Evolutionary conservation across 2,113 vertebrate genomes (phyloP).

Genomic region (Sylvia atricapilla): DNA sequence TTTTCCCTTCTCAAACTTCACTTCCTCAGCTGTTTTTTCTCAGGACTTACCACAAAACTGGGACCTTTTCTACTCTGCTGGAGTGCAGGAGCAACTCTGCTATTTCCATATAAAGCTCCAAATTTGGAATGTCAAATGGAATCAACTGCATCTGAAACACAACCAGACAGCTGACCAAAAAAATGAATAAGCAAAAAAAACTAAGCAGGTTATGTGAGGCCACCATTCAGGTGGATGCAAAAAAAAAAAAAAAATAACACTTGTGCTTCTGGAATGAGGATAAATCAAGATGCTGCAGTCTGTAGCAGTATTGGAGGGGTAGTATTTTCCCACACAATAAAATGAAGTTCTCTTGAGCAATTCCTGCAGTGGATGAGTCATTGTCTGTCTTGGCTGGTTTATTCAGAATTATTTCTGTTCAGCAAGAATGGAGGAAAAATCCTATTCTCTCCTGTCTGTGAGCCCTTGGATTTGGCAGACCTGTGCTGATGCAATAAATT

Average conservation of each 20-base stretch:
- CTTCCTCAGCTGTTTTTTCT: background rate
- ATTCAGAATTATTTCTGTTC: slow-evolving; percentile 22
- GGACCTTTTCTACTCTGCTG: background rate
- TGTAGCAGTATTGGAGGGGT: background rate
- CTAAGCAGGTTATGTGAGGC: slow-evolving; percentile 22
- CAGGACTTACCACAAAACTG: background rate
- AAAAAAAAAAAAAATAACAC: background rate
- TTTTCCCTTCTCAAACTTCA: background rate
- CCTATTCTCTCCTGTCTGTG: background rate
- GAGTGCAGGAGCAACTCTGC: background rate
- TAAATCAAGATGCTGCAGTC: slow-evolving; percentile 34
- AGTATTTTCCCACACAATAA: slow-evolving; percentile 33
- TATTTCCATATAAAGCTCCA: background rate
- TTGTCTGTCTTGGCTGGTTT: slow-evolving; percentile 44
- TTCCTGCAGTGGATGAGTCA: slow-evolving; percentile 50
- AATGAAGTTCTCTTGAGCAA: slow-evolving; percentile 51
- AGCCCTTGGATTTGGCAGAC: background rate
- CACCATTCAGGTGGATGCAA: slow-evolving; percentile 21
- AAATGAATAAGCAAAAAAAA: slow-evolving; percentile 21
- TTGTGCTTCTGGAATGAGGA: background rate
- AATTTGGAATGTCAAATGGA: background rate
- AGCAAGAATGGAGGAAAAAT: background rate
- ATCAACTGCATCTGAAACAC: background rate
- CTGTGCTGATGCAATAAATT: background rate
- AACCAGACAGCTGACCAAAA: slow-evolving; percentile 7